Percentiles rank a stretch among this genome's conserved stretches.
Conservation (phyloP, 2,888 invertebrate species). For the Melieria picta region DNA sequence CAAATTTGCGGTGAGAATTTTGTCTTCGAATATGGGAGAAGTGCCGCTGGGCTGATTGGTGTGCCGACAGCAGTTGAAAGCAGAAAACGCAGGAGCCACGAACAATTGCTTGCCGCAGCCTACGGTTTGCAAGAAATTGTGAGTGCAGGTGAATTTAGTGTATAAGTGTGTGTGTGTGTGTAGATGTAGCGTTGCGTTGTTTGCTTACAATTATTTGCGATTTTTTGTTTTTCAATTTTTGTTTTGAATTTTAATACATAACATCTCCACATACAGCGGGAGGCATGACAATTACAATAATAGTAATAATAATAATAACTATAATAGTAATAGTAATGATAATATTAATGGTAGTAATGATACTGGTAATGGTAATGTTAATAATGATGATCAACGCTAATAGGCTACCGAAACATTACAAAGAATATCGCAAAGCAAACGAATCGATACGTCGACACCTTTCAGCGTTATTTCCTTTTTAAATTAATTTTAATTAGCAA, state of each 20-base stretch:
- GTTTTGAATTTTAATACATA: neutral
- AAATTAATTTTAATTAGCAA: neutral
- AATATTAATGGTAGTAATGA: constrained; percentile 21
- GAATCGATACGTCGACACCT: too few species aligned
- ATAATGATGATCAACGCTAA: constrained; percentile 20
- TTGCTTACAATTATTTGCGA: neutral
- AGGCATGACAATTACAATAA: constrained; percentile 9
- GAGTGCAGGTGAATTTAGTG: too few species aligned
- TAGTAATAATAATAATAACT: constrained; percentile 8
- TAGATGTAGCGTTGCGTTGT: neutral
- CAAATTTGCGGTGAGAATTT: too few species aligned
- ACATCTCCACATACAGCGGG: neutral
- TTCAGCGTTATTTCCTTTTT: too few species aligned
- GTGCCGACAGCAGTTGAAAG: too few species aligned
- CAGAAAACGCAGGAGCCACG: too few species aligned
- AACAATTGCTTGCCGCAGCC: too few species aligned
- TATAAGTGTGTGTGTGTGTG: too few species aligned
- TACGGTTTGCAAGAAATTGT: too few species aligned
- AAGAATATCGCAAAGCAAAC: constrained; percentile 20
- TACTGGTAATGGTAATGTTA: constrained; percentile 28
- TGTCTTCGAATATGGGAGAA: too few species aligned
- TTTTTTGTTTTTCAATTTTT: neutral
- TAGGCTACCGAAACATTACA: constrained; percentile 12
- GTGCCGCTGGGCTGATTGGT: too few species aligned
- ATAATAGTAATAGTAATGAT: constrained; percentile 17